phyloP scores from a whole-genome alignment of 2,113 vertebrate species.

The Otocyon megalotis region DNA sequence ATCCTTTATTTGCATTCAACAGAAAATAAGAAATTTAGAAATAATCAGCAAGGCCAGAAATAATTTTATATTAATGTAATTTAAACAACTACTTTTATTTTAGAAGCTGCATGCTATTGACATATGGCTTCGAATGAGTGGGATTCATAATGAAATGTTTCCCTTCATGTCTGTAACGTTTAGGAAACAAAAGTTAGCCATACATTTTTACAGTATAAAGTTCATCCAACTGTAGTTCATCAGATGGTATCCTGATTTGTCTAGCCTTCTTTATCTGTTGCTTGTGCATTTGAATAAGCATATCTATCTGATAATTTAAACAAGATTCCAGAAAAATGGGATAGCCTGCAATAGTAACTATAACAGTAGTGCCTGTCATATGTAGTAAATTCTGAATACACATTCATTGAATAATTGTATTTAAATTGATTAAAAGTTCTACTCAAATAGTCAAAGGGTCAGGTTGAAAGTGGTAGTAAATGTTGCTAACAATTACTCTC shows the following conservation, averaged over 20 bases:
- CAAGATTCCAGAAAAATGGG: background rate
- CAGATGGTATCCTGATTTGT: background rate
- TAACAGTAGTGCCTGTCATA: background rate
- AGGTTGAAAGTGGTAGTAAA: background rate
- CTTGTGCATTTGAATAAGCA: background rate
- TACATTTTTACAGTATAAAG: background rate
- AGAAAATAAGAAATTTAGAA: constrained; percentile 38
- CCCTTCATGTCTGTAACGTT: background rate
- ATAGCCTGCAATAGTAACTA: background rate
- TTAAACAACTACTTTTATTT: constrained; percentile 38
- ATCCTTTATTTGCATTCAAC: constrained; percentile 59
- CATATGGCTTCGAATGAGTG: background rate
- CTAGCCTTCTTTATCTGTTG: background rate
- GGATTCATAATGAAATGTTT: background rate
- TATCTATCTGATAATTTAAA: constrained; percentile 1
- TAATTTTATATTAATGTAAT: constrained; percentile 41
- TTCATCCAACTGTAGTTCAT: background rate
- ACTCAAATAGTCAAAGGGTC: constrained; percentile 2
- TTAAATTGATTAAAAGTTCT: background rate
- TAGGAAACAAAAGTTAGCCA: background rate
- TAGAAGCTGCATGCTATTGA: background rate
- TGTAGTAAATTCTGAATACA: background rate
- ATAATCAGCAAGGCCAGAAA: background rate
- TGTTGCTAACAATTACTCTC: background rate
- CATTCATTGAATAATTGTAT: background rate